A percentile compares a stretch with the other conserved stretches of the same genome.
Conservation (phyloP, 2,113 vertebrate genomes). For the Cebus imitator region DNA sequence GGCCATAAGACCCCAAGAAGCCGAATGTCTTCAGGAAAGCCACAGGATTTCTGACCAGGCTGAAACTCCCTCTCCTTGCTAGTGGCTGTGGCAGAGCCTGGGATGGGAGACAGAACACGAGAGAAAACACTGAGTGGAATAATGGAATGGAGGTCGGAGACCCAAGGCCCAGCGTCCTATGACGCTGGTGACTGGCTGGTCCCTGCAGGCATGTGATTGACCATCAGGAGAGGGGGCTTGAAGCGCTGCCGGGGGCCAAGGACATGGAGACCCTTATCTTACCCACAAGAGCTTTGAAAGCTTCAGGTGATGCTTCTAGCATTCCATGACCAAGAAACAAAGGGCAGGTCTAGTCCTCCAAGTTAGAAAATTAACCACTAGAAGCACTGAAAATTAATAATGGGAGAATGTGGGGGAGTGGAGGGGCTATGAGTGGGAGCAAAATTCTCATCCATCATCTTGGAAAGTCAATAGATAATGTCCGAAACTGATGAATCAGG, state of each 20-base stretch:
- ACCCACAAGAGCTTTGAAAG: neutral
- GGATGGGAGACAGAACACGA: neutral
- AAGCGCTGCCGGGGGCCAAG: neutral
- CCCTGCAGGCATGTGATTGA: accelerated
- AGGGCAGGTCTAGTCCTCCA: neutral
- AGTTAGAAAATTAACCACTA: neutral
- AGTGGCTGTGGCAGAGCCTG: neutral
- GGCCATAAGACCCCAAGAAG: neutral
- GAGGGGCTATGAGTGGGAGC: neutral
- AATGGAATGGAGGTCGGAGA: neutral
- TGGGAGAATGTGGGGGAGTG: accelerated
- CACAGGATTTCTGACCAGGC: no score
- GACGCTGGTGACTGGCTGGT: accelerated
- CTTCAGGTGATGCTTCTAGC: neutral
- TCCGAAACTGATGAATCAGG: neutral
- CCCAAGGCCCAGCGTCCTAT: neutral
- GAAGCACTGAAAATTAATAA: neutral
- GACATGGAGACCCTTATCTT: neutral
- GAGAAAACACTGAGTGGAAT: neutral
- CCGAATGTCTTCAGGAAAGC: neutral
- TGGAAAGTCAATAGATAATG: neutral
- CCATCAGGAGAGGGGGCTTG: neutral
- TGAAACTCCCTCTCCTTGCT: neutral
- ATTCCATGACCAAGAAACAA: neutral
- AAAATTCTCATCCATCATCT: neutral